Base-by-base conservation (phyloP, 2,797 vertebrate genomes). In the Molossus molossus region DNA sequence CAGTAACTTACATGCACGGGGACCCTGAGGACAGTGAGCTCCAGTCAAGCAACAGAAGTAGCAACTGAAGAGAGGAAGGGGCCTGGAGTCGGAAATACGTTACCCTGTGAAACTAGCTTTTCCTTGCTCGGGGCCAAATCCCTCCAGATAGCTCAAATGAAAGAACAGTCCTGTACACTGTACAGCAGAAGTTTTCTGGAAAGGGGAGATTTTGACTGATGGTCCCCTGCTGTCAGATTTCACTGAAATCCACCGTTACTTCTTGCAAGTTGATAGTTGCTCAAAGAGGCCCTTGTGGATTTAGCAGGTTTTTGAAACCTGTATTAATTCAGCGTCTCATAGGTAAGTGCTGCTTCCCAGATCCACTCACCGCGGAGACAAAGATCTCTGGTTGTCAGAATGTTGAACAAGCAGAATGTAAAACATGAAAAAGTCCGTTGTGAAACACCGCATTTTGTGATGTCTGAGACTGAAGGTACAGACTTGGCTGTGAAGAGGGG, bases 121-220 rank as follows among this genome's bases (percentile, higher is more conserved):
- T 84, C 64, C 60, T 87, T 27, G 27, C n/a, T 7, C 12, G 29
- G 21, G 23, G 29, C 48, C 60, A 84, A 58, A 45, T 65, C 2
- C 9, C 0, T n/a, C 23, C 15, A 53, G 17, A 2, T 70, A 50
- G 12, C 48, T 75, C 15, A 65, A 70, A 87, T 65, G 17, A 73
- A 62, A 80, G 21, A 48, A 7, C 23, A 20, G 40, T 40, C 14
- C 29, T 57, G 11, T 3, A 23, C 7, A n/a, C 3, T 58, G 9
- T 60, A 2, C 75, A 53, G 21, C 37, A 67, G 37, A 77, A 4
- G 17, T n/a, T 65, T 64, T 67, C 33, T 27, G 27, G 8, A 62
- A 87, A 60, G 53, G 83, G 86, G 53, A 94, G 11, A 60, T 94
- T 96, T 87, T 81, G n/a, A 70, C 27, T 29, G 33, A 50, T 17